Evolutionary conservation across 92 coral and sea anemone species (phyloP), one percentile per base, ranked within the genome.

Genomic region (Umimayanthus chanpuru): DNA sequence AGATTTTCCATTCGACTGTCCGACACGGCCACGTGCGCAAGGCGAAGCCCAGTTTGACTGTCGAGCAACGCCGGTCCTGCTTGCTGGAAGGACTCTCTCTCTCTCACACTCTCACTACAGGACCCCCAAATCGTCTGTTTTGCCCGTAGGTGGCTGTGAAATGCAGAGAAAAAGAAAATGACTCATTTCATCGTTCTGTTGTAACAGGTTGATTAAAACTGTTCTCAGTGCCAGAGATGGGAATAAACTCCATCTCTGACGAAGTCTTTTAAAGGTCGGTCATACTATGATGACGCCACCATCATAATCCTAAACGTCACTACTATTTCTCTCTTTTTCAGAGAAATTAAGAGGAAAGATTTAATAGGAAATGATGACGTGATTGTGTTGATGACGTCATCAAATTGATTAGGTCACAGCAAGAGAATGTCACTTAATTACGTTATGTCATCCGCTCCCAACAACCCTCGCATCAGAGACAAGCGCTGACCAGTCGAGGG

Each of bases 1-100:
- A 77, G 81, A 77, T 77, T 77, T 77, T 77, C 81, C 81, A 77
- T 77, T 77, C 81, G 30, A 23, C 81, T 77, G 81, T 77, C 81
- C 81, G 81, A 77, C 6, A 26, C 81, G 81, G 81, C 81, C 81
- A 18, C 1, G 81, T 41, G 81, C 81, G 81, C 81, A 41, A 16
- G n/a, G 81, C 81, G 61, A 77, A 77, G 81, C 81, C 81, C 81
- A 28, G 81, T 77, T 77, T 77, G 14, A 23, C 81, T 21, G 58
- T 20, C 30, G 81, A 26, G 81, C 81, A 41, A 41, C 61, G 81
- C 77, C 79, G 81, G 81, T 77, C 81, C 81, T 77, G 81, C 41
- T 77, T 14, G 81, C 81, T 77, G 81, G 81, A 77, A 77, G 81
- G 61, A 77, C 32, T 77, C 81, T 77, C 81, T 6, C 81, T 77